phyloP scores from a whole-genome alignment of 2,797 vertebrate genomes.

The Cephalopachus bancanus region DNA sequence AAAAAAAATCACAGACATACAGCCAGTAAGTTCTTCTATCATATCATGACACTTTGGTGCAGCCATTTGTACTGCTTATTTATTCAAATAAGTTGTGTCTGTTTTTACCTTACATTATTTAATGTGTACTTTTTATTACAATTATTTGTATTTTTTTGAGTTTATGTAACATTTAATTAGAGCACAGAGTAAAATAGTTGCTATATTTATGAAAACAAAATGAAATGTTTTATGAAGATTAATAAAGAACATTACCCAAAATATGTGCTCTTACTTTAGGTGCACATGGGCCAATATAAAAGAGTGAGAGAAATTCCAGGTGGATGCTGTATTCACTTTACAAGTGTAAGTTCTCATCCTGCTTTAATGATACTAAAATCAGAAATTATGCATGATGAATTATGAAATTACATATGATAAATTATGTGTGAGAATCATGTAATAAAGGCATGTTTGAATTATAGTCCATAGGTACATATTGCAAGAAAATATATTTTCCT shows the following conservation, averaged over 20 bases:
- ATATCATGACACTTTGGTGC: background rate
- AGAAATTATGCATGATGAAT: background rate
- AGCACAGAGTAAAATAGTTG: background rate
- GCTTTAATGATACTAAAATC: constrained; percentile 36
- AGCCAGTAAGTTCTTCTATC: background rate
- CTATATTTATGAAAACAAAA: constrained; percentile 47
- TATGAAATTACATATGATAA: background rate
- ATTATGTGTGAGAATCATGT: background rate
- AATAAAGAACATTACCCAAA: background rate
- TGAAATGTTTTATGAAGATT: constrained; percentile 36
- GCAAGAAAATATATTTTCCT: background rate
- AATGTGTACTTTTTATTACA: constrained; percentile 15
- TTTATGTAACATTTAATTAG: constrained; percentile 64
- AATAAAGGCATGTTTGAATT: constrained; percentile 43
- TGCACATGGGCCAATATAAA: background rate
- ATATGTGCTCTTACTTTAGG: background rate
- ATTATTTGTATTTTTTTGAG: constrained; percentile 45
- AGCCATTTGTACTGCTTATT: background rate
- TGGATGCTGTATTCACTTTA: background rate
- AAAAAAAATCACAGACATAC: background rate
- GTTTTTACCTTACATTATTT: background rate
- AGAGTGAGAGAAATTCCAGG: background rate
- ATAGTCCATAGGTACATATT: background rate
- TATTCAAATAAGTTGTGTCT: background rate
- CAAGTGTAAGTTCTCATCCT: background rate